Conservation (phyloP, 2,113 vertebrate species). For the Ivindomyrus marchei region DNA sequence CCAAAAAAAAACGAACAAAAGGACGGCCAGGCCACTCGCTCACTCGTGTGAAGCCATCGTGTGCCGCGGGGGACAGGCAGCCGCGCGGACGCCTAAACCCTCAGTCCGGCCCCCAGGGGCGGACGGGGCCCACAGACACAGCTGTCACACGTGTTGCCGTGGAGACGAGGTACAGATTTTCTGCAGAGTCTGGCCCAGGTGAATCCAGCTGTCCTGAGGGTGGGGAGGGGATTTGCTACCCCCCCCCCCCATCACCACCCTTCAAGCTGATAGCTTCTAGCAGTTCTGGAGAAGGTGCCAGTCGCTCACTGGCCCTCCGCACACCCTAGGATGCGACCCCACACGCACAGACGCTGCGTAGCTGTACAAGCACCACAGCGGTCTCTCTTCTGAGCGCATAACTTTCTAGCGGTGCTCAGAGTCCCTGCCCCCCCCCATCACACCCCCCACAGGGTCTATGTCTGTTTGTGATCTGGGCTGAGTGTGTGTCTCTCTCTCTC, state of each 20-base stretch:
- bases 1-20: neutral
- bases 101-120: neutral
- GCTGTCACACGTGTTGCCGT: neutral
- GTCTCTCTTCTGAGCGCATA: neutral
- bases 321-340: neutral
- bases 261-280: neutral
- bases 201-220: neutral
- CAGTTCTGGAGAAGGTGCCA: too few species aligned
- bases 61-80: neutral
- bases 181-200: neutral
- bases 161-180: neutral
- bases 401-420: neutral
- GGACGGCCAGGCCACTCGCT: neutral
- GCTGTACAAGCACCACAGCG: neutral
- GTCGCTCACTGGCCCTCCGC: neutral
- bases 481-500: neutral
- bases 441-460: neutral
- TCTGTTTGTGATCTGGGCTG: neutral
- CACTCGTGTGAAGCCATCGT: neutral
- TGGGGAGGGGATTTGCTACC: neutral
- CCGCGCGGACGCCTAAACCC: neutral
- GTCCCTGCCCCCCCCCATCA: neutral
- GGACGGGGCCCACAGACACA: neutral
- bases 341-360: neutral
- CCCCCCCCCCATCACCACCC: neutral